Conservation (phyloP, 2,797 vertebrate species). For the Telmatherina bonti region DNA sequence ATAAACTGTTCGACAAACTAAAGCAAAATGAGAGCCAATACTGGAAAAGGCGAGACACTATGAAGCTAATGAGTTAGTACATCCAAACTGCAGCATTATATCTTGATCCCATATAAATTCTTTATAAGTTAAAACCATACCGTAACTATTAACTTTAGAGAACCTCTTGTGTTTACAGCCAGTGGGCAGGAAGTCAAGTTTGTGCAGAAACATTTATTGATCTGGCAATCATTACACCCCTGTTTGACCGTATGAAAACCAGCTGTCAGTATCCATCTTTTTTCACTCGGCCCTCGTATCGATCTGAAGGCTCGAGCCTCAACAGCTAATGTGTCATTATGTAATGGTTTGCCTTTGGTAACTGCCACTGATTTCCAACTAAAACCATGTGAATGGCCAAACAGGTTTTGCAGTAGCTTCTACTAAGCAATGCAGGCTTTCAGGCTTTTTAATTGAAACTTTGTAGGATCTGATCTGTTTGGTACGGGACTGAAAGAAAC, state of each 20-base stretch:
- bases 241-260: conserved; percentile 54
- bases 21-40: neutral
- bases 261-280: conserved; percentile 26
- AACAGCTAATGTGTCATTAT: conserved; percentile 53
- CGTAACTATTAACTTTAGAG: neutral
- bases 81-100: too few relatives aligned
- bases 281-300: conserved; percentile 30
- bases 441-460: neutral
- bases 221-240: conserved; percentile 22
- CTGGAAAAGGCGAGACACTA: too few relatives aligned
- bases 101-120: neutral
- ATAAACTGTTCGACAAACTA: neutral
- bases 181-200: conserved; percentile 36
- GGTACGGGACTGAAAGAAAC: neutral
- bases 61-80: too few relatives aligned
- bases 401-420: conserved; percentile 2
- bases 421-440: conserved; percentile 16
- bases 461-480: neutral
- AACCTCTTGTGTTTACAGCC: conserved; percentile 4
- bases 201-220: conserved; percentile 56
- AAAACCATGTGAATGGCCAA: conserved; percentile 9
- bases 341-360: conserved; percentile 49
- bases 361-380: conserved; percentile 22
- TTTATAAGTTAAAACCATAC: neutral
- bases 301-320: conserved; percentile 48